phyloP scores from a whole-genome alignment of 2,113 vertebrate species.

The Alces alces region DNA sequence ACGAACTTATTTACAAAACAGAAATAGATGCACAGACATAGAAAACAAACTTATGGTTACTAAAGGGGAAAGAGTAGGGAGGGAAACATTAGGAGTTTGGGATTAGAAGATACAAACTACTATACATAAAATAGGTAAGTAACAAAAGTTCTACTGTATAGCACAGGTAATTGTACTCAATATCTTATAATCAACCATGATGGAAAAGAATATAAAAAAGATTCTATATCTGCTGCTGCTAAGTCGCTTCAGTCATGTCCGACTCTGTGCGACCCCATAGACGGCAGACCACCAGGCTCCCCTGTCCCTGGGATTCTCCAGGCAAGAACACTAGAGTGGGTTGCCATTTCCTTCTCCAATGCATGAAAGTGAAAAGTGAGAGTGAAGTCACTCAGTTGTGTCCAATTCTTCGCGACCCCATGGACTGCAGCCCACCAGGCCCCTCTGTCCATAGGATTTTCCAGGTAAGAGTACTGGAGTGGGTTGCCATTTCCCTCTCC shows the following conservation, averaged over 20 bases:
- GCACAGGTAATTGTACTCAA: not conserved
- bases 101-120: not conserved
- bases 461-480: not conserved
- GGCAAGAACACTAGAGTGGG: not conserved
- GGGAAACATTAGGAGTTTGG: not conserved
- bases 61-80: not conserved
- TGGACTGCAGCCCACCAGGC: not conserved
- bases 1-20: not conserved
- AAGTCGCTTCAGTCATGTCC: not conserved
- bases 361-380: no score
- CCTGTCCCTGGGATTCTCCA: not conserved
- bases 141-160: not conserved
- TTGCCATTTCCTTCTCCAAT: not conserved
- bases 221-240: not conserved
- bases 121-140: not conserved
- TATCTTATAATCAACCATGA: not conserved
- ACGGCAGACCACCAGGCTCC: not conserved
- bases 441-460: not conserved
- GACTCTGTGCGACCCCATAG: not conserved
- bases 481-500: not conserved
- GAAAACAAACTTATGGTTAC: not conserved
- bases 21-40: not conserved
- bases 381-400: not conserved
- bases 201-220: not conserved
- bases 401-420: accelerated